Conservation (phyloP, 2,113 vertebrate genomes). For the Myrmecobius fasciatus region DNA sequence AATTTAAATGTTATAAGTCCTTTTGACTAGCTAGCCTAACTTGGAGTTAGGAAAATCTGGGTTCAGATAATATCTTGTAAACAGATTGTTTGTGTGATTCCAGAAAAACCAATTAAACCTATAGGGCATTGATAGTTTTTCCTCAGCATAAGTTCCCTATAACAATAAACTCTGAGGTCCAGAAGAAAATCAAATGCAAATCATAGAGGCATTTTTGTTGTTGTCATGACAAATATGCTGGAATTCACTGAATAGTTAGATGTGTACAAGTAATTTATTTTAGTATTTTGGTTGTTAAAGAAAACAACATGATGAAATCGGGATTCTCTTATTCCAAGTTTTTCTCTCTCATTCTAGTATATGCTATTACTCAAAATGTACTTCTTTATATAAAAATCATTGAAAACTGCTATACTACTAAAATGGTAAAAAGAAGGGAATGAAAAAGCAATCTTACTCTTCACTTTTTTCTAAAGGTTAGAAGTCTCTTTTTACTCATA, state of each 20-base stretch:
- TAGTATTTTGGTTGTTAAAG: neutral
- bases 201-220: neutral
- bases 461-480: neutral
- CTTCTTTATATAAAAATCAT: neutral
- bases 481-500: neutral
- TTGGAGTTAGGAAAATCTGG: neutral
- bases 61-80: neutral
- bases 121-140: neutral
- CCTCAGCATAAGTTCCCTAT: neutral
- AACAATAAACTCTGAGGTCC: neutral
- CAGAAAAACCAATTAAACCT: neutral
- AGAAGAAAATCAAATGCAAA: neutral
- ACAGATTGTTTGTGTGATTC: neutral
- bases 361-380: neutral
- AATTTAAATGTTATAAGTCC: neutral
- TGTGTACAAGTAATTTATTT: neutral
- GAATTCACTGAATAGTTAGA: neutral
- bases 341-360: neutral
- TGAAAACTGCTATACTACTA: neutral
- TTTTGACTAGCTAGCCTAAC: neutral
- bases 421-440: neutral
- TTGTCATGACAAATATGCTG: neutral
- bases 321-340: neutral
- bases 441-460: neutral
- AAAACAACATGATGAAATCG: neutral